Evolutionary conservation across 1,140 invertebrate genomes (phyloP), one percentile per base, ranked within the genome.

Genomic region (Glossosoma conforme): DNA sequence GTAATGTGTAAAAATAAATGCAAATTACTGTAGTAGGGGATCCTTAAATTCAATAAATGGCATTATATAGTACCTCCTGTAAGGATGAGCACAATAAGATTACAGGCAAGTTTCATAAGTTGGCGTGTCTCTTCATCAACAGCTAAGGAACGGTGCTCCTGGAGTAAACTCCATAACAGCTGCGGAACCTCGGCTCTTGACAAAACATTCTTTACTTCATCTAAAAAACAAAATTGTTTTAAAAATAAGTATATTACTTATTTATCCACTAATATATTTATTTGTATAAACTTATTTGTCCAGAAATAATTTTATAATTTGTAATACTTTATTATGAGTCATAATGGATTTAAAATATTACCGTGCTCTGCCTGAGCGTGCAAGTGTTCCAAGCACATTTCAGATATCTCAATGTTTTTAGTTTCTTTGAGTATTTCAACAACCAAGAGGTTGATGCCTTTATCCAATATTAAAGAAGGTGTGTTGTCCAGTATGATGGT

Each of bases 31-130:
- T n/a, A n/a, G n/a, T n/a, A n/a, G n/a, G n/a, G n/a, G n/a, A n/a
- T n/a, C n/a, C n/a, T n/a, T n/a, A n/a, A n/a, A n/a, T n/a, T n/a
- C n/a, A n/a, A n/a, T n/a, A n/a, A n/a, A n/a, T n/a, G n/a, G n/a
- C n/a, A n/a, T n/a, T n/a, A n/a, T n/a, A n/a, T n/a, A n/a, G n/a
- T 74, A 91, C 89, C 89, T 72, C 88, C 89, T 46, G 88, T 91
- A 18, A 92, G 69, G 32, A 93, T 82, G 21, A 91, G 75, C 15
- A 92, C 82, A 42, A 93, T 82, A 1, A 93, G 75, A 69, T 93
- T 89, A 64, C 89, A 91, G 35, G 89, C 87, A 61, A 87, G 78
- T 68, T 91, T 92, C 63, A 90, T 75, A 1, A 88, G 70, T 4
- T 82, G 80, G 52, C 84, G 76, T 19, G 83, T 82, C 52, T 91